phyloP scores from a whole-genome alignment of 2,797 vertebrate genomes.

The Natrix natrix region DNA sequence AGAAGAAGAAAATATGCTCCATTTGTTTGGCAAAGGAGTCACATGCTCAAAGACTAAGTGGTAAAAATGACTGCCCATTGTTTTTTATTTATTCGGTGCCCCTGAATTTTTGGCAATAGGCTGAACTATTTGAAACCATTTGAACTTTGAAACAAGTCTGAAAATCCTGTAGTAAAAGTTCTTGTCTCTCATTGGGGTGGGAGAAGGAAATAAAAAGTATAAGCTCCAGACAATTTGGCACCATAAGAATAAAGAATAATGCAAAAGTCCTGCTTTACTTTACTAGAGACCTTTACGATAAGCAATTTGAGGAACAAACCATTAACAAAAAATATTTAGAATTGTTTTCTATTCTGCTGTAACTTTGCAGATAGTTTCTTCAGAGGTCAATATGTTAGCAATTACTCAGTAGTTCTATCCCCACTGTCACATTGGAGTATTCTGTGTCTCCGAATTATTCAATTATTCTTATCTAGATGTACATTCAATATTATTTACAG shows the following conservation, averaged over 20 bases:
- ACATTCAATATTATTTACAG: constrained; percentile 47
- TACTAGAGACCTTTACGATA: constrained; percentile 48
- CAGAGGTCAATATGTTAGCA: constrained; percentile 49
- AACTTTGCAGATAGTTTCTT: constrained; percentile 53
- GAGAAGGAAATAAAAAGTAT: constrained; percentile 20
- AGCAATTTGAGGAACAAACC: constrained; percentile 41
- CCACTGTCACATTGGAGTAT: constrained; percentile 26
- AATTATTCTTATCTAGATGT: constrained; percentile 31
- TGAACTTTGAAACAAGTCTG: constrained; percentile 28
- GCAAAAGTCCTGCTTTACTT: constrained; percentile 47
- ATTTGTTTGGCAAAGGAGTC: constrained; percentile 15
- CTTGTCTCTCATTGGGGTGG: constrained; percentile 30
- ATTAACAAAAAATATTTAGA: constrained; percentile 32
- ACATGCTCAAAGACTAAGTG: background rate
- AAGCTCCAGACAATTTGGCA: constrained; percentile 50
- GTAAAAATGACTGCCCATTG: constrained; percentile 18
- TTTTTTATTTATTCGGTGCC: constrained; percentile 4
- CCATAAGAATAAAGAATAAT: constrained; percentile 45
- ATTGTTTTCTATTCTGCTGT: constrained; percentile 36
- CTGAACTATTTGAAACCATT: constrained; percentile 7
- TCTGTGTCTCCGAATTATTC: constrained; percentile 4
- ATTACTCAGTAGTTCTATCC: constrained; percentile 52
- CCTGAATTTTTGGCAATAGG: constrained; percentile 19
- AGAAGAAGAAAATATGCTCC: background rate
- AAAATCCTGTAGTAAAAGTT: constrained; percentile 44